phyloP scores from a whole-genome alignment of 2,888 invertebrate genomes.

The Acanthosoma haemorrhoidale region DNA sequence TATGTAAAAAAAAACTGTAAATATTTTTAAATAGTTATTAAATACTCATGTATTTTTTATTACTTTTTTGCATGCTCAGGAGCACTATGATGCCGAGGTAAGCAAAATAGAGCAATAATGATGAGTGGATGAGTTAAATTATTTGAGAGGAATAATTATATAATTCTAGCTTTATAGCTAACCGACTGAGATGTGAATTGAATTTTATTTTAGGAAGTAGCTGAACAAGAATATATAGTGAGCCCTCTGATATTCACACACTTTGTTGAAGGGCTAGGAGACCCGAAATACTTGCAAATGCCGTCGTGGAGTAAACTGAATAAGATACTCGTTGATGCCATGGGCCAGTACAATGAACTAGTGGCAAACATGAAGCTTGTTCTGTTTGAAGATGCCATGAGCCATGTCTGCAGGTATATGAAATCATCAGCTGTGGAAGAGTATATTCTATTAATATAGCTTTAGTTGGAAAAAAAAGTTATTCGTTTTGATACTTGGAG shows the following conservation, averaged over 20 bases:
- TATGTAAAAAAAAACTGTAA: no score
- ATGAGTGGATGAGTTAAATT: no score
- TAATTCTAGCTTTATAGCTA: no score
- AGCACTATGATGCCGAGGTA: neutral
- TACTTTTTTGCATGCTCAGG: neutral
- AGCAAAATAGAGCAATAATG: neutral
- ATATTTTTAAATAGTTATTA: no score
- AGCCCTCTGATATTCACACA: slow-evolving; percentile 85
- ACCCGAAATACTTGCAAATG: slow-evolving; percentile 83
- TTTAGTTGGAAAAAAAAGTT: no score
- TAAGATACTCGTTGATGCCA: slow-evolving; percentile 70
- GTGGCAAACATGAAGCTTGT: slow-evolving; percentile 88
- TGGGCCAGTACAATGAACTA: slow-evolving; percentile 81
- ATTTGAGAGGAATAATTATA: no score
- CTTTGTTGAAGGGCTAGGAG: slow-evolving; percentile 85
- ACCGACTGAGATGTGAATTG: no score
- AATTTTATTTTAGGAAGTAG: slow-evolving; percentile 56
- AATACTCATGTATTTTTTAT: no score
- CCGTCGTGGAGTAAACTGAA: slow-evolving; percentile 64
- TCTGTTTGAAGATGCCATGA: slow-evolving; percentile 91
- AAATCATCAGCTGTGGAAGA: no score
- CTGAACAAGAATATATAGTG: slow-evolving; percentile 64
- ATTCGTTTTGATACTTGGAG: no score
- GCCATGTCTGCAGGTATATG: slow-evolving; percentile 71
- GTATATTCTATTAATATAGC: no score